These are phyloP conservation scores for Pangasius larnaudii DNA, from an alignment of 2,797 vertebrate genomes.

Conservation along the genomic window DNA sequence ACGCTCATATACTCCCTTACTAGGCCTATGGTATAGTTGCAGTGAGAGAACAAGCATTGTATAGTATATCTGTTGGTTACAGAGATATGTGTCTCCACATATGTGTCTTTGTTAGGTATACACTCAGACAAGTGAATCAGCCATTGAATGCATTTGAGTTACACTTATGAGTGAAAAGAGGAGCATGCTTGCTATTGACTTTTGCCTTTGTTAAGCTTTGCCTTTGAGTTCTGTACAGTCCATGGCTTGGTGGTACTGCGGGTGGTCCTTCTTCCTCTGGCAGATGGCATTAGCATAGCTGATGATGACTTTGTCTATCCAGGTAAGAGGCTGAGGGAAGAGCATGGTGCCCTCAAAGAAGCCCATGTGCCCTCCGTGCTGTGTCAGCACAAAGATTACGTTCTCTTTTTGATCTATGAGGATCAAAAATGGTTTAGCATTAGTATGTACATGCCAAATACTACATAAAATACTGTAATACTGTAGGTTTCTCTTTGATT, in stretches of 20 bases:
- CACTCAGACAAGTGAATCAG: conserved; percentile 4
- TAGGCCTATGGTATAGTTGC: neutral
- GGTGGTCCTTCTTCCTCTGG: conserved; percentile 85
- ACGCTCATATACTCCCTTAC: neutral
- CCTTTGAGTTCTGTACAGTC: conserved; percentile 47
- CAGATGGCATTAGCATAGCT: conserved; percentile 90
- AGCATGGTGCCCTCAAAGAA: conserved; percentile 95
- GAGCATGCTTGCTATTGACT: neutral
- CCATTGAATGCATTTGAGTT: conserved; percentile 5
- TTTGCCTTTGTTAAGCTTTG: conserved; percentile 22
- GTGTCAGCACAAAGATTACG: conserved; percentile 89
- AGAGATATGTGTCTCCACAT: neutral
- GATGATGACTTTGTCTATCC: conserved; percentile 97
- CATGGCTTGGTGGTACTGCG: conserved; percentile 68
- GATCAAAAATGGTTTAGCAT: conserved; percentile 15
- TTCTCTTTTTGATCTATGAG: conserved; percentile 89
- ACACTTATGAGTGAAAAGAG: neutral
- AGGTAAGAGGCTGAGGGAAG: conserved; percentile 91
- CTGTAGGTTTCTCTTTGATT: neutral
- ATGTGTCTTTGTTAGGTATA: neutral
- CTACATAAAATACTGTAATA: neutral
- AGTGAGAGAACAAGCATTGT: neutral
- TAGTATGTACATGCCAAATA: neutral
- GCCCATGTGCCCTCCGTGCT: conserved; percentile 94
- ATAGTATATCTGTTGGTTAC: conserved; percentile 1